phyloP scores from a whole-genome alignment of 2,797 vertebrate species.

The Microctenopoma stevenorrisi region DNA sequence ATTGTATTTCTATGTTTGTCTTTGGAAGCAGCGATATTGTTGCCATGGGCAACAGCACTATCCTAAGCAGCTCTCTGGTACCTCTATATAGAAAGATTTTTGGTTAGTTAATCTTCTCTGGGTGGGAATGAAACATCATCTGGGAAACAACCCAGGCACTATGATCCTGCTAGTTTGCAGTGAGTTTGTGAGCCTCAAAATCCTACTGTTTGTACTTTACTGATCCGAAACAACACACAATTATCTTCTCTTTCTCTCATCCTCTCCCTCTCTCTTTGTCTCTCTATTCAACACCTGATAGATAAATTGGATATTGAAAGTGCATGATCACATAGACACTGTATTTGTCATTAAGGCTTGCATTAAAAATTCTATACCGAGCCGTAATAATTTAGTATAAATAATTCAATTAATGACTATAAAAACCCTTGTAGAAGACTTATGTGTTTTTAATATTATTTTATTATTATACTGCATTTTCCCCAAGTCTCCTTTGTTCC shows the following conservation, averaged over 20 bases:
- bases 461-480: conserved; percentile 14
- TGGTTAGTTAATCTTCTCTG: conserved; percentile 75
- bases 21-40: conserved; percentile 76
- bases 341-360: too few relatives aligned
- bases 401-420: not conserved
- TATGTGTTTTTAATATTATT: conserved; percentile 15
- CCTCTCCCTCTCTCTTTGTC: not conserved
- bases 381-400: not conserved
- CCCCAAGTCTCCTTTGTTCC: conserved; percentile 20
- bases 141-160: conserved; percentile 71
- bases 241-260: not conserved
- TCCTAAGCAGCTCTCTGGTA: conserved; percentile 68
- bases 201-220: conserved; percentile 49
- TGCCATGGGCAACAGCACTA: conserved; percentile 79
- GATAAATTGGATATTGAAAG: not conserved
- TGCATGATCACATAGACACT: not conserved
- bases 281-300: not conserved
- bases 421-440: not conserved
- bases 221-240: conserved; percentile 37
- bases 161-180: conserved; percentile 60
- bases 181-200: conserved; percentile 46
- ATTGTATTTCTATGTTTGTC: conserved; percentile 75
- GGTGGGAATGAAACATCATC: conserved; percentile 70
- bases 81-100: conserved; percentile 67
- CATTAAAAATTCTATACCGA: not conserved